Evolutionary conservation across 2,888 invertebrate species (phyloP).

Genomic region (Dioctria rufipes): DNA sequence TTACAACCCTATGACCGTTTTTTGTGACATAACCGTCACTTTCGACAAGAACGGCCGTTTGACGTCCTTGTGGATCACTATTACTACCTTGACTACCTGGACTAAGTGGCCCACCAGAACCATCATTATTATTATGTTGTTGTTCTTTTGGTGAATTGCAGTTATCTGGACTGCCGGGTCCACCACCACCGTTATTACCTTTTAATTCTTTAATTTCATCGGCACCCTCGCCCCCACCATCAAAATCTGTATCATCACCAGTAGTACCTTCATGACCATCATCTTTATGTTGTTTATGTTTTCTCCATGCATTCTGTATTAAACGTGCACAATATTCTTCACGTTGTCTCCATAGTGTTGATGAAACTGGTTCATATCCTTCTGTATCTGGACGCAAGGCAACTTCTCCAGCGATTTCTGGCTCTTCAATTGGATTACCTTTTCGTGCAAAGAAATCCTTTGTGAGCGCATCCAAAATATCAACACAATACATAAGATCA

Average conservation of each 20-base stretch:
- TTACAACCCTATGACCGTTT: constrained; percentile 92
- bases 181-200: constrained; percentile 62
- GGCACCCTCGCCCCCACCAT: constrained; percentile 72
- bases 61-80: constrained; percentile 72
- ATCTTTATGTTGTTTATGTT: constrained; percentile 82
- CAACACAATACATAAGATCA: constrained; percentile 98
- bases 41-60: constrained; percentile 89
- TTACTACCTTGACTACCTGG: constrained; percentile 65
- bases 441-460: constrained; percentile 99
- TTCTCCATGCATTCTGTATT: constrained; percentile 96
- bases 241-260: constrained; percentile 73
- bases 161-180: constrained; percentile 49
- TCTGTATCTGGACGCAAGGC: constrained; percentile 87
- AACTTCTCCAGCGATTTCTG: constrained; percentile 89
- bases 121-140: constrained; percentile 54
- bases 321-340: constrained; percentile 97
- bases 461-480: constrained; percentile 97
- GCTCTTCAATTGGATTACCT: constrained; percentile 94
- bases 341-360: constrained; percentile 95
- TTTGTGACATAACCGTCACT: constrained; percentile 87
- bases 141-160: constrained; percentile 59
- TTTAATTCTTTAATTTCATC: constrained; percentile 65
- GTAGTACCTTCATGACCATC: constrained; percentile 74
- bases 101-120: constrained; percentile 64
- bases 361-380: constrained; percentile 95